Conservation (phyloP, 2,797 vertebrate species). For the Bovichtus variegatus region DNA sequence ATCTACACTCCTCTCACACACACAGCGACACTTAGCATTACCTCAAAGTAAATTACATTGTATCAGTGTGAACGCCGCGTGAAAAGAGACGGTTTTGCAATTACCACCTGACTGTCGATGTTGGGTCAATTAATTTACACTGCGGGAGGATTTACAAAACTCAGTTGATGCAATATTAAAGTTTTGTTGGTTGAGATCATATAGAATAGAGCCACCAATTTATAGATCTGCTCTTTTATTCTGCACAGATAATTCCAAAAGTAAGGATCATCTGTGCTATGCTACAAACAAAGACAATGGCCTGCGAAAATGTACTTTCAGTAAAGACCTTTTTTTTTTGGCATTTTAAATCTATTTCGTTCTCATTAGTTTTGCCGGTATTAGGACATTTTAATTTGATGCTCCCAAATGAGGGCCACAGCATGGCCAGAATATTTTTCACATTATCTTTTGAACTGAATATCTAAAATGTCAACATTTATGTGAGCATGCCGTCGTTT, state of each 20-base stretch:
- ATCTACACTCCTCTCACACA: constrained; percentile 60
- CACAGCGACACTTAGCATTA: constrained; percentile 58
- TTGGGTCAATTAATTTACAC: constrained; percentile 61
- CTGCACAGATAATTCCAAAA: too few relatives aligned
- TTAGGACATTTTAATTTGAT: background rate
- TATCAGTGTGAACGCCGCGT: constrained; percentile 52
- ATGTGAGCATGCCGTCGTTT: background rate
- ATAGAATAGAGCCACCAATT: background rate
- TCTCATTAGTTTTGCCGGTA: background rate
- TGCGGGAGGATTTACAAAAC: constrained; percentile 20
- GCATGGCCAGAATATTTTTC: background rate
- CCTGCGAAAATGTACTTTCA: background rate
- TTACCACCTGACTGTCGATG: constrained; percentile 60
- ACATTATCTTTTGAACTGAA: background rate
- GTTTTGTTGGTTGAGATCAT: background rate
- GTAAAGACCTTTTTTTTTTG: background rate
- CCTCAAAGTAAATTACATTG: constrained; percentile 75
- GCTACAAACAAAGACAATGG: background rate
- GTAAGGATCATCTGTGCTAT: too few relatives aligned
- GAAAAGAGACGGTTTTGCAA: constrained; percentile 61
- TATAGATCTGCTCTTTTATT: background rate
- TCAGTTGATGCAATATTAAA: constrained; percentile 28
- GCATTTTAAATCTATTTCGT: background rate
- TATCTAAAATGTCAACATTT: background rate
- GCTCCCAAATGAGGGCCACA: background rate